Base-by-base conservation (phyloP, 1,140 invertebrate species). In the Drosophila pallidifrons region DNA sequence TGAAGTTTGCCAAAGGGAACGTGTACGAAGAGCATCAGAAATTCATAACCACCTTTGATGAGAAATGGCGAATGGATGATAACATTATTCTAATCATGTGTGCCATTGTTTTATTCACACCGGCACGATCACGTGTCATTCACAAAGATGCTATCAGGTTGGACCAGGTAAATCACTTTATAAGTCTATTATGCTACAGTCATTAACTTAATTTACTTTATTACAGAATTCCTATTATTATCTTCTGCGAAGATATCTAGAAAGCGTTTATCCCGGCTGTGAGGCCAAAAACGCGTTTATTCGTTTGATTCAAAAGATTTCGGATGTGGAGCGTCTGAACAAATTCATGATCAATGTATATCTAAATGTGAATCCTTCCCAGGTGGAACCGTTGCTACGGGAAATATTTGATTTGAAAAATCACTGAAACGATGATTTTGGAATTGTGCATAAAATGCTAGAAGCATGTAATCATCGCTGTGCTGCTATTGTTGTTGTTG, bases 381-480 rank as follows among this genome's bases (percentile, higher is more conserved):
- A 96, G 87, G 96, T 99, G 51, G 97, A 98, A 81, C 98, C 98
- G 3, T 93, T 99, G 28, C 94, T 99, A 16, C 96, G 98, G 81
- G 98, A 98, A 94, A 97, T 98, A 92, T 97, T 98, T 82, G 97
- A 98, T 93, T 94, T 98, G 58, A 98, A 98, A 93, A 92, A 92
- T 91, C 91, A 92, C 64, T 92, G 83, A 88, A 66, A 57, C 35
- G 61, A 67, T 60, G 32, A 46, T 54, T 71, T 71, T 54, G 49
- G 60, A 58, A 57, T 64, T 57, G 65, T 45, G 79, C 83, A 87
- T 87, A 51, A 69, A 88, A 88, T 87, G 82, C 76, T 59, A 63
- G 47, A 66, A 54, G 71, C 43, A 45, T 70, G 51, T 52, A 68
- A 71, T 79, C 60, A 71, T 79, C 60, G 61, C 60, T 61, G 64